phyloP scores from a whole-genome alignment of 2,113 vertebrate genomes.

The Steatornis caripensis region DNA sequence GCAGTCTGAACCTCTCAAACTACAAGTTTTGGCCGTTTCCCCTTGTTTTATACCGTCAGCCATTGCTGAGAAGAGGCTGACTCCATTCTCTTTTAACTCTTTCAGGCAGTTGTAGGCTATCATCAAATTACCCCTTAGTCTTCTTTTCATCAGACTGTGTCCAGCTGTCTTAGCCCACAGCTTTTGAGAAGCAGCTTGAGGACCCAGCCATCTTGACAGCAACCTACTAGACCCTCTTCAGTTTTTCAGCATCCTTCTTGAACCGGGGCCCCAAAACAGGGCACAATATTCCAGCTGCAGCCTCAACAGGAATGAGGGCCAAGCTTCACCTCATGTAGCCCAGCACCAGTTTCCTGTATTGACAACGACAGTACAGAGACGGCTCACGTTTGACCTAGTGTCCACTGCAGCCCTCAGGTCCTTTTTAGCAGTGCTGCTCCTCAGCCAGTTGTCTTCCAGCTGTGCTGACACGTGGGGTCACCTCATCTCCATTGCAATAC shows the following conservation, averaged over 20 bases:
- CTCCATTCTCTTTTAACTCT: background rate
- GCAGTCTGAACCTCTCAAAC: background rate
- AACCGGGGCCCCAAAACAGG: background rate
- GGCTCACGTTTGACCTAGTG: background rate
- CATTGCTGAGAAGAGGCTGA: background rate
- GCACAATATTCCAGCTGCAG: background rate
- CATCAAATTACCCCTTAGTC: background rate
- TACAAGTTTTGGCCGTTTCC: background rate
- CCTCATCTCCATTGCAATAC: background rate
- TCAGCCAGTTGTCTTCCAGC: background rate
- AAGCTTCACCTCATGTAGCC: background rate
- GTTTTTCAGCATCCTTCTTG: background rate
- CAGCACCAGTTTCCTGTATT: background rate
- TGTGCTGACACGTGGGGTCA: background rate
- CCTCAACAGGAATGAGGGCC: background rate
- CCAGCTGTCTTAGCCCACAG: background rate
- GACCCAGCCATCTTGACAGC: background rate
- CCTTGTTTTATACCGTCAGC: background rate
- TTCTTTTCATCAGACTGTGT: background rate
- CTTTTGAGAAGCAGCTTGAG: background rate
- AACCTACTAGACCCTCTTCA: background rate
- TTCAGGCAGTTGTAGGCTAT: background rate
- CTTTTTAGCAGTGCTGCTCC: background rate
- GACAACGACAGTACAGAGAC: background rate
- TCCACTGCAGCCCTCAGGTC: background rate